Percentiles rank a stretch among this genome's conserved stretches.
Conservation (phyloP, 2,797 vertebrate species). For the Babyrousa celebensis region DNA sequence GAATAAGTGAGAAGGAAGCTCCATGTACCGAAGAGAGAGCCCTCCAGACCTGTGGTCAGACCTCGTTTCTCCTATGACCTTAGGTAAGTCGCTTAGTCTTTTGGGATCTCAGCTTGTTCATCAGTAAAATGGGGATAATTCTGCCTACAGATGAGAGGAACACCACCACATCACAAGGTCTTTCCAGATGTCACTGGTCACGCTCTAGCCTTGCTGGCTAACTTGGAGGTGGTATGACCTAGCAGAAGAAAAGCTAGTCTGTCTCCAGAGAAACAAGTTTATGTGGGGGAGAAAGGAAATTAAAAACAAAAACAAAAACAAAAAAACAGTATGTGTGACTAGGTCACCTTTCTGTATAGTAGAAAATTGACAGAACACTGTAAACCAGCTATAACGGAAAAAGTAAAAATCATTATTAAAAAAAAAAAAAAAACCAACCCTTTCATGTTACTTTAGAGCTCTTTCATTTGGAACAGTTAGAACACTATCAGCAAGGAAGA, state of each 20-base stretch:
- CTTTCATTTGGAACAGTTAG: conserved; percentile 25
- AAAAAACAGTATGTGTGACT: too few species aligned
- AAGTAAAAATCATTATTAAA: too few species aligned
- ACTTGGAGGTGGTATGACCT: neutral
- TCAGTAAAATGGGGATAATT: neutral
- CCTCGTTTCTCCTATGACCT: neutral
- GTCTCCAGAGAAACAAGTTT: neutral
- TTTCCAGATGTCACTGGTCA: neutral
- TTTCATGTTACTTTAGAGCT: neutral
- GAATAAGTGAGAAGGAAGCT: conserved; percentile 19
- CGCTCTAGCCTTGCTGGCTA: neutral
- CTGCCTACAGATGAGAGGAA: neutral
- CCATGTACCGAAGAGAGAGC: neutral
- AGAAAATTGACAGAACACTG: too few species aligned
- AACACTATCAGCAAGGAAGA: neutral
- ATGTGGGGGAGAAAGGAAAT: neutral
- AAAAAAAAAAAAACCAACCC: too few species aligned
- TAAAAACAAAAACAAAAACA: too few species aligned
- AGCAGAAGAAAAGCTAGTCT: neutral
- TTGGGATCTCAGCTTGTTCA: conserved; percentile 4
- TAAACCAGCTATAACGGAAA: too few species aligned
- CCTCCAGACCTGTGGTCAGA: neutral
- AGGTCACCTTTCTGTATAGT: too few species aligned
- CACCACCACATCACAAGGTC: neutral
- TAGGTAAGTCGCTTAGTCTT: neutral